Conservation (phyloP, 1,140 invertebrate species). For the Drosophila nikananu region DNA sequence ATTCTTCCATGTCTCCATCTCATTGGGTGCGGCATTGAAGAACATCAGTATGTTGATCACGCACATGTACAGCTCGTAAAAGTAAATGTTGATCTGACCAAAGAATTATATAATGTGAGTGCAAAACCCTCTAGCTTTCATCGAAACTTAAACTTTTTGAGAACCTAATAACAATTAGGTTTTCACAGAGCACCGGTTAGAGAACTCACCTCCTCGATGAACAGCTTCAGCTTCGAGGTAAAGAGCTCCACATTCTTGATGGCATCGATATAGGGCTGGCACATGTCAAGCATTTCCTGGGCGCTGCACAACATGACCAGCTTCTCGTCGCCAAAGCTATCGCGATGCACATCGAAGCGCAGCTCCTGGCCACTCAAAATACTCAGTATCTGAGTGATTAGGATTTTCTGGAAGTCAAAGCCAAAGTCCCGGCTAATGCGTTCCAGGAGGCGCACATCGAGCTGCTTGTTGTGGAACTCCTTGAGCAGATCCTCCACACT, state of each 20-base stretch:
- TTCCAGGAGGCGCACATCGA: constrained; percentile 71
- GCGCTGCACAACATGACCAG: constrained; percentile 72
- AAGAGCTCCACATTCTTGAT: constrained; percentile 76
- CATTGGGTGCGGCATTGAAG: constrained; percentile 70
- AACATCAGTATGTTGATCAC: constrained; percentile 77
- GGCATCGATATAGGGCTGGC: constrained; percentile 75
- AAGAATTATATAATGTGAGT: neutral
- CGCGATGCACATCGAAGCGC: constrained; percentile 72
- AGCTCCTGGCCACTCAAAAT: constrained; percentile 72
- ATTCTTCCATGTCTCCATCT: constrained; percentile 78
- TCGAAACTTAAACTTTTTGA: no score
- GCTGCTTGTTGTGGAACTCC: constrained; percentile 75
- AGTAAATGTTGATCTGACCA: constrained; percentile 82
- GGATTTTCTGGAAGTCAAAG: constrained; percentile 77
- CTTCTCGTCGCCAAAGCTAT: constrained; percentile 80
- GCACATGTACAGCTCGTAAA: constrained; percentile 82
- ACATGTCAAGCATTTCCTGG: constrained; percentile 68
- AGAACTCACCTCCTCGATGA: constrained; percentile 56
- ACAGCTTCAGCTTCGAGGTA: constrained; percentile 63
- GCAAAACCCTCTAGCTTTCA: no score
- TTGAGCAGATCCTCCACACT: constrained; percentile 75
- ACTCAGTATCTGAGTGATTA: constrained; percentile 76
- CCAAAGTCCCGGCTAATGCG: constrained; percentile 78
- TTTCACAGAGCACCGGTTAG: no score
- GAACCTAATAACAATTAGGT: no score